phyloP scores from a whole-genome alignment of 2,797 vertebrate genomes.

The Peromyscus aztecus region DNA sequence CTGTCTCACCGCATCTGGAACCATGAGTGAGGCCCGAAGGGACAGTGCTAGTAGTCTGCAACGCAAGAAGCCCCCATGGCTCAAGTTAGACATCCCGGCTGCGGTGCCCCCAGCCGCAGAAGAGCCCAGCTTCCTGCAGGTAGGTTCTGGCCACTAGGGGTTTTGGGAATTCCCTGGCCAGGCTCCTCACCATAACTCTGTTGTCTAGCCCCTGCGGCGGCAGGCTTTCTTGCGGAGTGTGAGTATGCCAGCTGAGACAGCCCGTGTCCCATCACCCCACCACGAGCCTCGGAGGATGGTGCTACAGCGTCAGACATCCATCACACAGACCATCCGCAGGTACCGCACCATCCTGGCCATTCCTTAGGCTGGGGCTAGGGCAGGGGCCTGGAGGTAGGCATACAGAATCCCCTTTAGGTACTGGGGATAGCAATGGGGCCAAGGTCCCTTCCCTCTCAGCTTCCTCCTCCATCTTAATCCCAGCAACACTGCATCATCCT shows the following conservation, averaged over 20 bases:
- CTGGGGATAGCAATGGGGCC: not conserved
- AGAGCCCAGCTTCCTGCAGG: constrained; percentile 93
- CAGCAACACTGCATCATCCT: not conserved
- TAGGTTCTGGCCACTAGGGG: constrained; percentile 78
- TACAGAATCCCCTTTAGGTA: not conserved
- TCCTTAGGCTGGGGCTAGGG: not conserved
- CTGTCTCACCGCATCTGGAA: constrained; percentile 78
- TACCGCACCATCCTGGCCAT: constrained; percentile 69
- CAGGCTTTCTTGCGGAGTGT: constrained; percentile 95
- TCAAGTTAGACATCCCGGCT: constrained; percentile 95
- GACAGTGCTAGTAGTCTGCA: constrained; percentile 98
- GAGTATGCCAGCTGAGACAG: constrained; percentile 96
- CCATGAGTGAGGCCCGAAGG: constrained; percentile 94
- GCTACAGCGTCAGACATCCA: constrained; percentile 96
- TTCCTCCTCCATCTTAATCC: not conserved
- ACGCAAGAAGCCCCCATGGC: constrained; percentile 98
- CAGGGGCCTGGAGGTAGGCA: not conserved
- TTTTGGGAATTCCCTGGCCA: not conserved
- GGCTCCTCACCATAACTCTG: not conserved
- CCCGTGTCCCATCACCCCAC: constrained; percentile 91
- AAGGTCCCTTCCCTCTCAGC: not conserved
- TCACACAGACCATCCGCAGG: constrained; percentile 99
- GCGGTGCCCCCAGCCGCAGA: constrained; percentile 84
- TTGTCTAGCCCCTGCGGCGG: constrained; percentile 91
- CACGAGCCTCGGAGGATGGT: constrained; percentile 90